phyloP scores from a whole-genome alignment of 1,140 invertebrate species.

The Muscidifurax raptorellus region DNA sequence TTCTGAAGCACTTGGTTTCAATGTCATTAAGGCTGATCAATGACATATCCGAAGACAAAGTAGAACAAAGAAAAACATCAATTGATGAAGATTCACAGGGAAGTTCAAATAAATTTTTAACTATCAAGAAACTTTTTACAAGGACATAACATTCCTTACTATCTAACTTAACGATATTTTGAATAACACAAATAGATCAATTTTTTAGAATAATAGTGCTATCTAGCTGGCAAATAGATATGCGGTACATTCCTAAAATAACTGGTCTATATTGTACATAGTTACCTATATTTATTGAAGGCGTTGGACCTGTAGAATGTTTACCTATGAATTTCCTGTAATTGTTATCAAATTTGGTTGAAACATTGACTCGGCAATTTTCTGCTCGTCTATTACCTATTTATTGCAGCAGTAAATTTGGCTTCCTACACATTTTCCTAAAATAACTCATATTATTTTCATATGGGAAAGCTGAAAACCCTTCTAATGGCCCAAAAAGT shows the following conservation, averaged over 20 bases:
- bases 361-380: no score
- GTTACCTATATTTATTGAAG: not conserved
- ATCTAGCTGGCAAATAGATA: not conserved
- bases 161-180: not conserved
- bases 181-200: not conserved
- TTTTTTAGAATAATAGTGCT: not conserved
- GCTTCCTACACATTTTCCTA: slow-evolving; percentile 38
- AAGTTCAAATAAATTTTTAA: not conserved
- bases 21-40: not conserved
- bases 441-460: no score
- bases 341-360: no score
- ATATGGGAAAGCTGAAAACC: no score
- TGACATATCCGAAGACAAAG: not conserved
- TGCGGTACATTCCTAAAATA: no score
- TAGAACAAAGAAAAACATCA: not conserved
- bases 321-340: not conserved
- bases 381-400: slow-evolving; percentile 46
- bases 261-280: not conserved
- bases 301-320: not conserved
- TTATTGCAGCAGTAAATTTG: slow-evolving; percentile 53
- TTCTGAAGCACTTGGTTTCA: not conserved
- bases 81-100: not conserved
- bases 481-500: no score
- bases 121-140: not conserved
- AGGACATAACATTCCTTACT: not conserved